Conservation (phyloP, 92 coral and sea anemone genomes). For the Parazoanthus swiftii region DNA sequence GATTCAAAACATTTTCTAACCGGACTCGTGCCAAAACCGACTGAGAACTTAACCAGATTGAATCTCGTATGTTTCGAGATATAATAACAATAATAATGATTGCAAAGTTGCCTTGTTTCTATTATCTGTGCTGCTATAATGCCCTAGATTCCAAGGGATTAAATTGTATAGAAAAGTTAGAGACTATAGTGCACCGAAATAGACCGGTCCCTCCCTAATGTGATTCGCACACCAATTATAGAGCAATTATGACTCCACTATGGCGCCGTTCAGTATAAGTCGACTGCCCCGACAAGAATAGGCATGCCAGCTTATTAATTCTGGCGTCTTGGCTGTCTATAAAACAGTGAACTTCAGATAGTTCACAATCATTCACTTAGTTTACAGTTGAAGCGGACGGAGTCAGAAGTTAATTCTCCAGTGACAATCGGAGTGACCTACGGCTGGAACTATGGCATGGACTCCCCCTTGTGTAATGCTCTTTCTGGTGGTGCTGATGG, state of each 20-base stretch:
- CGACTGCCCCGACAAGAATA: conserved; percentile 2
- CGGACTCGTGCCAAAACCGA: neutral
- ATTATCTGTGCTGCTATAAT: neutral
- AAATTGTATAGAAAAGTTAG: neutral
- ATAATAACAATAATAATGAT: neutral
- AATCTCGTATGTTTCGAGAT: neutral
- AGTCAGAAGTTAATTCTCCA: neutral
- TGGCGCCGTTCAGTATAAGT: conserved; percentile 29
- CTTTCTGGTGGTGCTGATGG: conserved; percentile 15
- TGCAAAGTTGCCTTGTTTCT: neutral
- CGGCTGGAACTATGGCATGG: neutral
- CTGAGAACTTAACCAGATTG: neutral
- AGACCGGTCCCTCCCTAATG: conserved; percentile 12
- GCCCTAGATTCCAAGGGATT: neutral
- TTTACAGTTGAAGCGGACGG: neutral
- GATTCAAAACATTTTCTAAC: neutral
- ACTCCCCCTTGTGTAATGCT: neutral
- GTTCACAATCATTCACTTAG: neutral
- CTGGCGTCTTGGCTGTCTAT: neutral
- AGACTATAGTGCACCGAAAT: neutral
- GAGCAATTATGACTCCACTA: conserved; percentile 12
- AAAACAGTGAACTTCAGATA: conserved; percentile 2
- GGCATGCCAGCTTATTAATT: conserved; percentile 26
- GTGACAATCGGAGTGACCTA: neutral
- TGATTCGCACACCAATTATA: neutral